A percentile compares a stretch with the other conserved stretches of the same genome.
Conservation (phyloP, 1,140 invertebrate genomes). For the Pseudomyrmex flavicornis region DNA sequence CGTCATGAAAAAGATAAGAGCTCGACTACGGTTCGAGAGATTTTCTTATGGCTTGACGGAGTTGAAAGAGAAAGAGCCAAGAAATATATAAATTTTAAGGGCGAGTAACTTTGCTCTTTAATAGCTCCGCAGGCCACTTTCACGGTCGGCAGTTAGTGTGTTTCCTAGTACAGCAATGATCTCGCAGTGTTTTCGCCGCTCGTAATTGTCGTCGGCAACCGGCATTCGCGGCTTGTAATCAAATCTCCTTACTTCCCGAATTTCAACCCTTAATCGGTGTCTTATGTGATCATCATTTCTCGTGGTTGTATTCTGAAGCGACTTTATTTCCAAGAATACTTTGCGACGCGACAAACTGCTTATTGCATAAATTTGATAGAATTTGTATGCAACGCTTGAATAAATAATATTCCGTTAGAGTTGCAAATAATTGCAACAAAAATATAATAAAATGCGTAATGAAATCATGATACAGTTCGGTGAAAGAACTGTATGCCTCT, state of each 20-base stretch:
- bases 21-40: not conserved
- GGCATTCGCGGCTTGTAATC: conserved; percentile 76
- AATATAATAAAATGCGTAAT: not conserved
- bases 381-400: too few relatives aligned
- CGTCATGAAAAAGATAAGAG: not conserved
- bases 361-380: too few relatives aligned
- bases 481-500: not conserved
- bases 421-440: too few relatives aligned
- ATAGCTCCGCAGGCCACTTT: conserved; percentile 75
- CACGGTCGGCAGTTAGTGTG: conserved; percentile 74
- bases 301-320: not conserved
- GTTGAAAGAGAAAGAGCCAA: not conserved
- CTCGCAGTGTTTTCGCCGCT: conserved; percentile 35
- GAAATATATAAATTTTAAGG: conserved; percentile 80
- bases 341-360: too few relatives aligned
- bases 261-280: conserved; percentile 36
- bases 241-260: conserved; percentile 70
- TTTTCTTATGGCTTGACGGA: conserved; percentile 2
- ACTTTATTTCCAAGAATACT: not conserved
- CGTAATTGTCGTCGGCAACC: conserved; percentile 51
- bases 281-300: conserved; percentile 6
- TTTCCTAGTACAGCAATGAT: conserved; percentile 79
- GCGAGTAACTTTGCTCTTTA: conserved; percentile 69
- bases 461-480: not conserved
- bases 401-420: too few relatives aligned